Evolutionary conservation across 2,797 vertebrate species (phyloP), one percentile per base, ranked within the genome.

Genomic region (Lithobates sylvaticus): DNA sequence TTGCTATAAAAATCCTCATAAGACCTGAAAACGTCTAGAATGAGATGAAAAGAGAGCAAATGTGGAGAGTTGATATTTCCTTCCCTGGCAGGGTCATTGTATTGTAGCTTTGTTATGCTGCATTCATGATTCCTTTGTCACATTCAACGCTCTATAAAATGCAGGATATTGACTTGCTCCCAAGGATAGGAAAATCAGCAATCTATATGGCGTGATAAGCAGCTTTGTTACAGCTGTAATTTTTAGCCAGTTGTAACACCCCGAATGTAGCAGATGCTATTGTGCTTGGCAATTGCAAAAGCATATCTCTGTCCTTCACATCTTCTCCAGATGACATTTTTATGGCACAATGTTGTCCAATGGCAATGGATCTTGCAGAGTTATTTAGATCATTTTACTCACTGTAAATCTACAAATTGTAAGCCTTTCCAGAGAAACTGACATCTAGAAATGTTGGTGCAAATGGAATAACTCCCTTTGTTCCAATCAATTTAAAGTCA

Each of bases 231-330:
- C 50, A 32, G 65, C 27, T 32, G 54, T 85, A 68, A 80, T 80
- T 85, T 79, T 74, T 44, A 74, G 76, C 69, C 76, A 29, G 68
- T 85, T 85, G 68, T 85, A 78, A 79, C 83, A 79, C 76, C 76
- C 76, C 21, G 78, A 78, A 64, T 72, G 18, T 67, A 85, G 65
- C 83, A 78, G 70, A 85, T 85, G 84, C 77, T 85, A 79, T 79
- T 67, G 23, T 67, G 61, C 39, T 85, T 50, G 76, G 42, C 84
- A 54, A 42, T 75, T 78, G 23, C 50, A 78, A 84, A 64, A 78
- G 39, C 50, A 61, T 61, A 61, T 61, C 54, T 61, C 21, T 61
- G 21, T 61, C 54, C 39, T 61, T 78, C 29, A 16, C n/a, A 23
- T 64, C 47, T 42, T 44, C 75, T 84, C 29, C 64, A 61, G 32